Conservation (phyloP, 1,140 invertebrate species). For the Diorhabda sublineata region DNA sequence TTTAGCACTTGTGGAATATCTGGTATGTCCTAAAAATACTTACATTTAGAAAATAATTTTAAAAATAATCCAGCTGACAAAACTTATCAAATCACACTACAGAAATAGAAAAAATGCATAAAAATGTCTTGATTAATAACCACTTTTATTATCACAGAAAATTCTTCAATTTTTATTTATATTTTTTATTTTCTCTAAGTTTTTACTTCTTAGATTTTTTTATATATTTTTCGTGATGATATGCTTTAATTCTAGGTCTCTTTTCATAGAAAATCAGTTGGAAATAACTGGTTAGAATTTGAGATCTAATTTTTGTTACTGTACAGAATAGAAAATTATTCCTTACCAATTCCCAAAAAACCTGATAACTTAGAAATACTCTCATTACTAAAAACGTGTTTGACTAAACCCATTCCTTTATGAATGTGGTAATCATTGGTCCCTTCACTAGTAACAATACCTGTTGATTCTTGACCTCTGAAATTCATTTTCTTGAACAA, state of each 20-base stretch:
- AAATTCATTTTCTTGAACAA: slow-evolving; percentile 14
- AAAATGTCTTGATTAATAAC: slow-evolving; percentile 39
- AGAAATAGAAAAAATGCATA: slow-evolving; percentile 60
- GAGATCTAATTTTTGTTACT: too few species aligned
- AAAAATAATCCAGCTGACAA: too few species aligned
- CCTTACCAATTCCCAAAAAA: slow-evolving; percentile 76
- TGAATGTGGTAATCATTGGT: slow-evolving; percentile 75
- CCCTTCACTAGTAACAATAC: slow-evolving; percentile 88
- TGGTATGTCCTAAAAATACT: slow-evolving; percentile 24
- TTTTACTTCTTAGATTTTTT: too few species aligned
- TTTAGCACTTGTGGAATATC: slow-evolving; percentile 89
- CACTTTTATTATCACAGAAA: too few species aligned
- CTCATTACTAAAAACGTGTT: slow-evolving; percentile 87
- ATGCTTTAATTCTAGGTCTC: too few species aligned
- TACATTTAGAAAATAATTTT: not conserved
- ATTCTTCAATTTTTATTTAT: too few species aligned
- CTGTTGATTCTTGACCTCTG: slow-evolving; percentile 93
- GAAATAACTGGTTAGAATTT: too few species aligned
- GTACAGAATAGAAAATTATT: too few species aligned
- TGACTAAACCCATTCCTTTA: slow-evolving; percentile 95
- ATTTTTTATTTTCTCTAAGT: too few species aligned
- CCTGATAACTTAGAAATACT: slow-evolving; percentile 81
- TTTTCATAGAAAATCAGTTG: too few species aligned
- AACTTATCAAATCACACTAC: too few species aligned
- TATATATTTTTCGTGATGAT: too few species aligned